A percentile compares a stretch with the other conserved stretches of the same genome.
phyloP scores from a whole-genome alignment of 2,888 invertebrate genomes.

The Epinotia ramella region DNA sequence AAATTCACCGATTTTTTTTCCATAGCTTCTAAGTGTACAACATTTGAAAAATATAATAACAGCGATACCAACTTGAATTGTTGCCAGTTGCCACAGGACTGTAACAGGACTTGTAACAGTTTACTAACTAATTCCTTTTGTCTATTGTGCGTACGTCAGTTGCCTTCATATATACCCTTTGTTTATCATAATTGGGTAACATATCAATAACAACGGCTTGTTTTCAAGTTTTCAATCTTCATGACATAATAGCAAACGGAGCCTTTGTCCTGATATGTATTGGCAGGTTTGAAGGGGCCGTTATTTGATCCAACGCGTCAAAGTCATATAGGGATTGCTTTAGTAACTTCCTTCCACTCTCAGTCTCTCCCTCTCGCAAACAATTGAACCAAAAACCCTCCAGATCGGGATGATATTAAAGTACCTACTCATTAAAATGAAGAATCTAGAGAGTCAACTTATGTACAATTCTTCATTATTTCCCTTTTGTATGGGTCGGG shows the following conservation, averaged over 20 bases:
- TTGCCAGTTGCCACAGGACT: neutral
- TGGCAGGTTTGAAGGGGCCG: conserved; percentile 13
- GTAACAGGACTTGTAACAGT: neutral
- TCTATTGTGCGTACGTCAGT: neutral
- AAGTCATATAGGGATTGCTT: neutral
- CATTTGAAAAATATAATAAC: no score
- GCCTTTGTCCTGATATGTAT: conserved; percentile 21
- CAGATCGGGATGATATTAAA: neutral
- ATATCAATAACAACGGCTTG: conserved; percentile 12
- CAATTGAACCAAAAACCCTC: neutral
- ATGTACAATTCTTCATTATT: no score
- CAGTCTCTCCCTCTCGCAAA: neutral
- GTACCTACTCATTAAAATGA: no score
- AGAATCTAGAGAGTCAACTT: neutral
- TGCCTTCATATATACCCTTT: neutral
- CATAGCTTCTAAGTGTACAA: no score
- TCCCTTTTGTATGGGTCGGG: no score
- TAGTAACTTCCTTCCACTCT: neutral
- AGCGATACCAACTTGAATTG: neutral
- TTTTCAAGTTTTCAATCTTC: conserved; percentile 2
- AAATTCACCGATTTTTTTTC: no score
- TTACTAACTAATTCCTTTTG: neutral
- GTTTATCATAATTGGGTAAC: conserved; percentile 6
- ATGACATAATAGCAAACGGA: conserved; percentile 6
- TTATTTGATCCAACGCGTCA: neutral